A percentile compares a stretch with the other conserved stretches of the same genome.
phyloP scores from a whole-genome alignment of 1,140 invertebrate genomes.

The Gonioctena quinquepunctata region DNA sequence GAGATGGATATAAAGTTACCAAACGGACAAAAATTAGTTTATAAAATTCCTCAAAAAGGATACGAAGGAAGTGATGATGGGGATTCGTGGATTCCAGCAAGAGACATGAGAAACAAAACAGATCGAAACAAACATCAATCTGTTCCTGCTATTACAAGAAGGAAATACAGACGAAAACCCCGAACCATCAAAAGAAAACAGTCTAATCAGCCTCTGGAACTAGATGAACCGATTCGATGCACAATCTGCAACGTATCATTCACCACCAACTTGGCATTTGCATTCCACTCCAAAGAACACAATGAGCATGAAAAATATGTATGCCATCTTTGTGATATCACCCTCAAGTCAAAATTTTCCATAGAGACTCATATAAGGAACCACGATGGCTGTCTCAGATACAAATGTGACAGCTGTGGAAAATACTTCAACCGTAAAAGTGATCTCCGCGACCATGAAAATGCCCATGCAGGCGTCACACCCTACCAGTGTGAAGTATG shows the following conservation, averaged over 20 bases:
- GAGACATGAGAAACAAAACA: too few relatives aligned
- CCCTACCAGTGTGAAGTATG: constrained; percentile 62
- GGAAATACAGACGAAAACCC: not conserved
- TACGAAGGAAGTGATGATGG: too few relatives aligned
- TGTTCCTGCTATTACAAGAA: too few relatives aligned
- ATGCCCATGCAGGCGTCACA: constrained; percentile 49
- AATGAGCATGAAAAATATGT: constrained; percentile 45
- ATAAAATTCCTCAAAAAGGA: too few relatives aligned
- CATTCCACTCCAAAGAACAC: constrained; percentile 49
- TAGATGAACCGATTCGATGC: constrained; percentile 42
- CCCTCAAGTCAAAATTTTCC: constrained; percentile 54
- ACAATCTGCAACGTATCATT: constrained; percentile 44
- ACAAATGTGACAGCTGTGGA: constrained; percentile 40
- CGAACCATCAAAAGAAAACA: not conserved
- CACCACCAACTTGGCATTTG: constrained; percentile 43
- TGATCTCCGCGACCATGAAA: constrained; percentile 39
- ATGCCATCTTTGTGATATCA: constrained; percentile 55
- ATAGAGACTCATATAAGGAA: constrained; percentile 41
- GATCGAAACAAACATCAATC: too few relatives aligned
- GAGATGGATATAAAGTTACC: too few relatives aligned
- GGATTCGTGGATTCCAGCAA: too few relatives aligned
- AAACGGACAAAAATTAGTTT: too few relatives aligned
- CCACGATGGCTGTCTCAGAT: constrained; percentile 32
- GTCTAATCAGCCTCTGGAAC: constrained; percentile 55
- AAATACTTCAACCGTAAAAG: constrained; percentile 34